Base-by-base conservation (phyloP, 2,113 vertebrate species). In the Halcyon malimbica region DNA sequence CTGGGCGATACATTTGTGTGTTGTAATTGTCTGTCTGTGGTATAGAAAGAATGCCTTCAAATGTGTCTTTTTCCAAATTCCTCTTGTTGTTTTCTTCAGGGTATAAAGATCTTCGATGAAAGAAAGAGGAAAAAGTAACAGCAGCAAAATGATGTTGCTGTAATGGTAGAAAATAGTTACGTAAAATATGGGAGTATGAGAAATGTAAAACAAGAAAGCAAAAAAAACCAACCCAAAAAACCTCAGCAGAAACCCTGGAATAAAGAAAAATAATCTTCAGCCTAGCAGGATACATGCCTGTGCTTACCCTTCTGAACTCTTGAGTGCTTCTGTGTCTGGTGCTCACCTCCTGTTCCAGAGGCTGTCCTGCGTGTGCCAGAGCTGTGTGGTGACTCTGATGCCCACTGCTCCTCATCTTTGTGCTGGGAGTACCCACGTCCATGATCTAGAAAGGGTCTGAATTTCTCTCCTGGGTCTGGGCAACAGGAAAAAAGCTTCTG, bases 281-380 rank as follows among this genome's bases (percentile, higher is more conserved):
- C n/a, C 16, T 39, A 9, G 13, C 29, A 44, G 20, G 33, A 44
- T 7, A 5, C 11, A 21, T 1, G 3, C 4, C 11, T 3, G 2
- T 17, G 10, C 16, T 29, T 37, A 13, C 46, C 11, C 6, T 64
- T 39, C 48, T 57, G 54, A 44, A 12, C 24, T 56, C 23, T 5
- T 42, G 25, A 59, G 8, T 25, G 17, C 20, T 25, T 31, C 11
- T 11, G 28, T 46, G 33, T 51, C 35, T 5, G 2, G 18, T 28
- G 21, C n/a, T 25, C 23, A 7, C 8, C 19, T 31, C 51, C 57
- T 31, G 48, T 48, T 64, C 24, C 26, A 5, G 8, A 29, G 29
- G 29, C 77, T 31, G 26, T 24, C 50, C 35, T 37, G 26, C 13
- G 11, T 20, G 1, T 26, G 53, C 44, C 23, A 16, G 26, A 19